Evolutionary conservation across 2,113 vertebrate species (phyloP), one percentile per base, ranked within the genome.

Genomic region (Myotis yumanensis): DNA sequence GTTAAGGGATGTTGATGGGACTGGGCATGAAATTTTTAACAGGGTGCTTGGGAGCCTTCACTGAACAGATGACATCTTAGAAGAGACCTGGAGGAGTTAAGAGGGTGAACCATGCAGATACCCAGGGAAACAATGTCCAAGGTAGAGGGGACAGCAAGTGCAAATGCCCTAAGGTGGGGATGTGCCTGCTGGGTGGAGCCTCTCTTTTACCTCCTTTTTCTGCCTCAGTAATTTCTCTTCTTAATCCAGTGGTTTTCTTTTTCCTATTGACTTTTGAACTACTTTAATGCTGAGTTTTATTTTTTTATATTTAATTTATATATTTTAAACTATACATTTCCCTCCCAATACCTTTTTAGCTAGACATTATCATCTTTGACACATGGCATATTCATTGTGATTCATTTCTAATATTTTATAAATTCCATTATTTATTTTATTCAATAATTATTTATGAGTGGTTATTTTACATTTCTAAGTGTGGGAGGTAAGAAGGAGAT

Each of bases 341-440:
- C 18, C 14, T 89, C 12, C 32, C 51, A 37, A 11, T n/a, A 16
- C 32, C 51, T 84, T 85, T 64, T 81, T 40, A 90, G 10, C 17
- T 37, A 23, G 64, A 77, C 20, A 59, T 30, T 30, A n/a, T 68
- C 23, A 92, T 90, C 59, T 95, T 90, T 73, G 30, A 73, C 52
- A 25, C 4, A 43, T 59, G 30, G 18, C 18, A 30, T 79, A 32
- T 59, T 88, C 11, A 17, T 22, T 71, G 10, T 87, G 57, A 3
- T 72, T 91, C 20, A 76, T 79, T 75, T 89, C 46, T 91, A 90
- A 72, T 89, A 80, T 54, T 86, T 89, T 64, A 0, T 85, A 30
- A 91, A 95, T 88, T 92, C 16, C 30, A 75, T 40, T 30, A 79
- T 57, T 87, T 85, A 43, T 76, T 66, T 3, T 64, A 11, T 76